These are phyloP conservation scores for Catocala fraxini DNA, from an alignment of 2,888 invertebrate species.

Conservation along the genomic window DNA sequence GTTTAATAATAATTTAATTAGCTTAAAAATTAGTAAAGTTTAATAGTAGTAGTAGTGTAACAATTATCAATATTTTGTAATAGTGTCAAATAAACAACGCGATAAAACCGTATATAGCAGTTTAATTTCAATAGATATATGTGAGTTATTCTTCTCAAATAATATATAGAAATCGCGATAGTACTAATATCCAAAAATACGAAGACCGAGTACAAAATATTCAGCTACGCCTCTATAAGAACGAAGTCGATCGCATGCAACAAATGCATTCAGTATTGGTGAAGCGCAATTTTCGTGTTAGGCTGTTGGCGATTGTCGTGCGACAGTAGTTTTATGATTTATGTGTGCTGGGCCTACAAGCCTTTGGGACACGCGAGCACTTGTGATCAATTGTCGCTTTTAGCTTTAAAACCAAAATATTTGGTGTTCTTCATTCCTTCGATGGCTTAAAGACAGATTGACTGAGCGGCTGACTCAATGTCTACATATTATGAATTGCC, in stretches of 20 bases:
- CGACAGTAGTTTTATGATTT: conserved; percentile 76
- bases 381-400: conserved; percentile 72
- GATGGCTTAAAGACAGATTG: neutral
- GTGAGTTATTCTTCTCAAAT: no score
- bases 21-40: no score
- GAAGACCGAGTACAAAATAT: conserved; percentile 41
- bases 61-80: no score
- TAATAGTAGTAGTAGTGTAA: no score
- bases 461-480: no score
- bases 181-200: conserved; percentile 11
- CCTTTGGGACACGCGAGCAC: conserved; percentile 72
- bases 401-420: conserved; percentile 12
- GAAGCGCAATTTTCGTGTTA: conserved; percentile 82
- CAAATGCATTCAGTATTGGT: conserved; percentile 78
- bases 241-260: conserved; percentile 73
- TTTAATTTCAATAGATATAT: no score
- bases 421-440: neutral
- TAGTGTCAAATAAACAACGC: no score
- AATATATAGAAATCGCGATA: no score
- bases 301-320: conserved; percentile 73
- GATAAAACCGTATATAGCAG: no score
- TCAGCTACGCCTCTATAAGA: conserved; percentile 60
- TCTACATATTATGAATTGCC: no score
- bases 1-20: no score
- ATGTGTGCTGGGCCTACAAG: conserved; percentile 59